Percentiles rank a stretch among this genome's conserved stretches.
Conservation (phyloP, 2,113 vertebrate genomes). For the Nothocercus nigrocapillus region DNA sequence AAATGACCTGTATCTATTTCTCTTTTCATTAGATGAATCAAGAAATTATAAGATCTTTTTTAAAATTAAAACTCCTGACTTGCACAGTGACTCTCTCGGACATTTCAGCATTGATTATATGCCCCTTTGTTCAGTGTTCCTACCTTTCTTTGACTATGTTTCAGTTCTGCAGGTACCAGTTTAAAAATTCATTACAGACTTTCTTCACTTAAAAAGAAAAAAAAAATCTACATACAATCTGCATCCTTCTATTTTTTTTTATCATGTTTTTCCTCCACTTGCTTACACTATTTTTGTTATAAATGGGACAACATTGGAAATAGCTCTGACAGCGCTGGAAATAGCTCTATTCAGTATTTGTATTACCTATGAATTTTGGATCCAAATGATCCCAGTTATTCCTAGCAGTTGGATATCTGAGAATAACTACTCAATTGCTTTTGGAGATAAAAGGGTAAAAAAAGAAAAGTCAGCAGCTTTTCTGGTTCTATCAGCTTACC, state of each 20-base stretch:
- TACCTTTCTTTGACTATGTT: neutral
- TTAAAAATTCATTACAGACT: neutral
- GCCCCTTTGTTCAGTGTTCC: neutral
- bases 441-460: neutral
- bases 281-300: neutral
- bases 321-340: neutral
- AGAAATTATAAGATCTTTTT: neutral
- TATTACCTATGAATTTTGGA: neutral
- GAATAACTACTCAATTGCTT: neutral
- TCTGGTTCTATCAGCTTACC: neutral
- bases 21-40: neutral
- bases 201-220: neutral
- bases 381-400: neutral
- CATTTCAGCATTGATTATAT: neutral
- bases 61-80: neutral
- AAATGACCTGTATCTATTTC: neutral
- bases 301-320: neutral
- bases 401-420: neutral
- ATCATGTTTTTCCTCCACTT: neutral
- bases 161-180: rapidly evolving
- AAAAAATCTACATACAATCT: neutral
- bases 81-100: neutral
- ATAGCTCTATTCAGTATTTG: neutral
- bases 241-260: neutral
- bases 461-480: neutral